Conservation (phyloP, 2,113 vertebrate species). For the Xiphorhynchus elegans region DNA sequence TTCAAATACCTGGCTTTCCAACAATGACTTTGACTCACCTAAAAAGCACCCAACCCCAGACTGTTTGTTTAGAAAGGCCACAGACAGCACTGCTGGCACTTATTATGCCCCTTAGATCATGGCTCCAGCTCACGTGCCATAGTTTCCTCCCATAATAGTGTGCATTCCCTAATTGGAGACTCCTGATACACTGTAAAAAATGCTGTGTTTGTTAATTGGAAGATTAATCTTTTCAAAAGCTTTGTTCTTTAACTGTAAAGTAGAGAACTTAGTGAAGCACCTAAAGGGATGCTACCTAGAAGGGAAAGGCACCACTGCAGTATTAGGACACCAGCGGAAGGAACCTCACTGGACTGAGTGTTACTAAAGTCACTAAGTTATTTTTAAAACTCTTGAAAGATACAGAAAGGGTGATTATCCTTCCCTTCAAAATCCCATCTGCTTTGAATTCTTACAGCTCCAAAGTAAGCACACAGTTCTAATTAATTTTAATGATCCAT, state of each 20-base stretch:
- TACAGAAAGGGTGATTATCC: background rate
- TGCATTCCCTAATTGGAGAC: background rate
- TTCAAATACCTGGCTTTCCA: background rate
- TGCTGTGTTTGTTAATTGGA: background rate
- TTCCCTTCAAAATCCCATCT: slow-evolving; percentile 47
- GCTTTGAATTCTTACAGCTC: slow-evolving; percentile 48
- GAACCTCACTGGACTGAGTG: background rate
- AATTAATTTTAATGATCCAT: slow-evolving; percentile 61
- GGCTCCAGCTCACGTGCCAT: background rate
- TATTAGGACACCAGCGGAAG: slow-evolving; percentile 9
- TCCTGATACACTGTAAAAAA: background rate
- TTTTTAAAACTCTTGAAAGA: slow-evolving; percentile 33
- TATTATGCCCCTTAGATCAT: background rate
- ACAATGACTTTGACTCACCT: background rate
- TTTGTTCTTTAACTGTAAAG: background rate
- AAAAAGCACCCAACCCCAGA: background rate
- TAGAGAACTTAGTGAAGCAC: background rate
- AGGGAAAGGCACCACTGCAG: background rate
- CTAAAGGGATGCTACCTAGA: background rate
- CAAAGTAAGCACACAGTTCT: slow-evolving; percentile 21
- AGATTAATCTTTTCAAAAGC: background rate
- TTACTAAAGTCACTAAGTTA: background rate
- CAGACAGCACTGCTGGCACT: background rate
- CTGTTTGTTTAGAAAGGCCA: background rate
- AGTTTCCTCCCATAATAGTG: background rate